Conservation (phyloP, 2,888 invertebrate species). For the Tachystola acroxantha region DNA sequence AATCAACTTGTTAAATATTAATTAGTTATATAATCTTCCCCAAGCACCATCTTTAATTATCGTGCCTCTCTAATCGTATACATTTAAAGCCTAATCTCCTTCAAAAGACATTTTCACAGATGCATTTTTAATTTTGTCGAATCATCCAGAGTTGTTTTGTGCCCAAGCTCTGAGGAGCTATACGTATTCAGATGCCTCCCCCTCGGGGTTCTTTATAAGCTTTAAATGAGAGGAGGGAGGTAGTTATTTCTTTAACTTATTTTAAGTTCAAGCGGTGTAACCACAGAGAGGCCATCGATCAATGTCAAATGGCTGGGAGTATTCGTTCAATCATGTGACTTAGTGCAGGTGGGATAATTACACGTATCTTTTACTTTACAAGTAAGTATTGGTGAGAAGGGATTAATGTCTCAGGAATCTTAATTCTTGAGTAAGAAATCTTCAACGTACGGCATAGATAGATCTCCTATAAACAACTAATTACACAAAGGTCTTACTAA, state of each 20-base stretch:
- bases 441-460: too few species aligned
- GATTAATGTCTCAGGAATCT: too few species aligned
- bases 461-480: too few species aligned
- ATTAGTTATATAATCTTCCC: not conserved
- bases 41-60: not conserved
- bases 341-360: slow-evolving; percentile 6
- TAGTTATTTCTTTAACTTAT: too few species aligned
- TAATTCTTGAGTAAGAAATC: too few species aligned
- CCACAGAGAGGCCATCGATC: slow-evolving; percentile 15
- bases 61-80: too few species aligned
- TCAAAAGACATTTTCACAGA: too few species aligned
- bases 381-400: too few species aligned
- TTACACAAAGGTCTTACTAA: too few species aligned
- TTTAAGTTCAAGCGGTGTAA: not conserved
- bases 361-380: not conserved
- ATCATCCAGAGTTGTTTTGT: not conserved
- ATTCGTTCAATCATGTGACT: slow-evolving; percentile 18
- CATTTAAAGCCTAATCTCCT: too few species aligned
- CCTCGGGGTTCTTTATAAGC: not conserved
- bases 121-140: not conserved
- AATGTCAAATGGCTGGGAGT: slow-evolving; percentile 13
- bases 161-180: not conserved
- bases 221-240: too few species aligned
- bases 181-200: not conserved
- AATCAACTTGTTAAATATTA: not conserved